Percentiles rank a stretch among this genome's conserved stretches.
Conservation (phyloP, 2,888 invertebrate genomes). For the Ichneumoninae sp. region DNA sequence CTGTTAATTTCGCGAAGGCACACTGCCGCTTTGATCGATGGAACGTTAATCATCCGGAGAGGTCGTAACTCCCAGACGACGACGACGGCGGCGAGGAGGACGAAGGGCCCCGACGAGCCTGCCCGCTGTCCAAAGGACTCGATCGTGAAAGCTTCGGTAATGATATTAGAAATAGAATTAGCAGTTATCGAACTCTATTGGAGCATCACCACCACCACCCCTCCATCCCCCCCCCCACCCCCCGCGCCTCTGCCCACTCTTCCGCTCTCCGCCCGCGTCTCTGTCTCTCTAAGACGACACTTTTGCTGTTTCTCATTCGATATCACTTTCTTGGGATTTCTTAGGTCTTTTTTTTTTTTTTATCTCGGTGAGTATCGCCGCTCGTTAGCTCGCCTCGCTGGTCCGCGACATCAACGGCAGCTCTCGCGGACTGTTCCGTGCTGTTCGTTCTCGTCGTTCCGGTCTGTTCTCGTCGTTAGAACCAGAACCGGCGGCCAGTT, state of each 20-base stretch:
- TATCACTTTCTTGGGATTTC: background rate
- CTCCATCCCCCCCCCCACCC: background rate
- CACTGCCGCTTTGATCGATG: slow-evolving; percentile 70
- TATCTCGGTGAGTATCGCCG: background rate
- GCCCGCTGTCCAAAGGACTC: slow-evolving; percentile 56
- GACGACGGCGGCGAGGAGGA: slow-evolving; percentile 22
- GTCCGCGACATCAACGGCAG: background rate
- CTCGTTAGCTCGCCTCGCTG: slow-evolving; percentile 1
- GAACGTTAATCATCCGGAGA: slow-evolving; percentile 70
- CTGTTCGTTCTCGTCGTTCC: background rate
- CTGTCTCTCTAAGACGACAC: background rate
- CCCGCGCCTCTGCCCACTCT: background rate
- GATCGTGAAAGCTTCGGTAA: slow-evolving; percentile 61
- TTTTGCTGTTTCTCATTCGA: slow-evolving; percentile 19
- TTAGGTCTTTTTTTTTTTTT: background rate
- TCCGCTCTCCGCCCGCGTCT: background rate
- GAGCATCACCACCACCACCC: background rate
- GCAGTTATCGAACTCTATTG: slow-evolving; percentile 47
- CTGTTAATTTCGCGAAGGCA: slow-evolving; percentile 58
- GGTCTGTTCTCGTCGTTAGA: background rate
- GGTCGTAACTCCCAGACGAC: slow-evolving; percentile 51
- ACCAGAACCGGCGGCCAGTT: background rate
- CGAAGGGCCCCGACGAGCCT: slow-evolving; percentile 17
- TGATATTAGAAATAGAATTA: slow-evolving; percentile 68
- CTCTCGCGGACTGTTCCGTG: background rate